phyloP scores from a whole-genome alignment of 2,888 invertebrate genomes.

The Perdita meconis region DNA sequence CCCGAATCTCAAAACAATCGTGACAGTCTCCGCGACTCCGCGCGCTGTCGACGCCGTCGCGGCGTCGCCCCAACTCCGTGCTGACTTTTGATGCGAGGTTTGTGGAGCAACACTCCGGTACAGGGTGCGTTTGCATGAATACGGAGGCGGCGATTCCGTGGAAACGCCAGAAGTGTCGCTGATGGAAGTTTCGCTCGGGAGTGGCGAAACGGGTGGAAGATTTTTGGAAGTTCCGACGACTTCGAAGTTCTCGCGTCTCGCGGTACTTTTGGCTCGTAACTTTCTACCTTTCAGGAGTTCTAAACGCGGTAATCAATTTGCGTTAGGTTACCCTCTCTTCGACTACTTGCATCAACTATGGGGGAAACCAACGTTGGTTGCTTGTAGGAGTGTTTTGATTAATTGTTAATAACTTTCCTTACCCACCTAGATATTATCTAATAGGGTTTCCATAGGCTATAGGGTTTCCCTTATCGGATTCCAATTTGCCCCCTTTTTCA shows the following conservation, averaged over 20 bases:
- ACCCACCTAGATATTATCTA: too few relatives aligned
- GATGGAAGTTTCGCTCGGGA: background rate
- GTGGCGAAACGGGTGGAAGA: background rate
- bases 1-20: constrained; percentile 65
- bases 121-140: background rate
- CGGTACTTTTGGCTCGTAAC: too few relatives aligned
- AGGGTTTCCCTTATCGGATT: too few relatives aligned
- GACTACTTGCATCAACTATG: too few relatives aligned
- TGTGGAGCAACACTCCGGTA: background rate
- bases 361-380: too few relatives aligned
- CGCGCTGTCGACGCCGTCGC: background rate
- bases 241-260: background rate
- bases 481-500: too few relatives aligned
- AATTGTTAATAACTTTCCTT: too few relatives aligned
- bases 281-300: too few relatives aligned
- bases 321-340: too few relatives aligned
- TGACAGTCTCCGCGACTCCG: constrained; percentile 29
- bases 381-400: too few relatives aligned
- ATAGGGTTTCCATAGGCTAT: too few relatives aligned
- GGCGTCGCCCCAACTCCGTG: constrained; percentile 7
- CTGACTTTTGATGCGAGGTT: constrained; percentile 32
- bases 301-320: too few relatives aligned
- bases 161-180: background rate
- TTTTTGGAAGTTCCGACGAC: background rate
- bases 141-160: background rate